Conservation (phyloP, 2,797 vertebrate genomes). For the Spinibarbus caldwelli region DNA sequence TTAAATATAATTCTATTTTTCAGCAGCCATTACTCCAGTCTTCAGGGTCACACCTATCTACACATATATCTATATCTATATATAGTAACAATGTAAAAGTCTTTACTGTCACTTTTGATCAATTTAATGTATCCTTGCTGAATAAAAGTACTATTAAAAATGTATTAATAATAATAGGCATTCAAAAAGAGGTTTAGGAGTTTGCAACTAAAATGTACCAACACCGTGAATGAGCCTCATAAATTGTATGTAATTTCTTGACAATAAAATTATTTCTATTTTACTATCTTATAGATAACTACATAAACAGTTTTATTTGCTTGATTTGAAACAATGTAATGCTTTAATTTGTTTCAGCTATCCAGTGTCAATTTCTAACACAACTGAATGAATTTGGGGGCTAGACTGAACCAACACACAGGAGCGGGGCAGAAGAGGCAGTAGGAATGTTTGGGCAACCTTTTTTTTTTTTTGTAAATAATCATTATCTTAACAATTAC, state of each 20-base stretch:
- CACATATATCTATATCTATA: no score
- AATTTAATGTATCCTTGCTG: no score
- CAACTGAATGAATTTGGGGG: neutral
- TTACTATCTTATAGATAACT: neutral
- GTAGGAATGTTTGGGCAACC: neutral
- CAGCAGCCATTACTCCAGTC: no score
- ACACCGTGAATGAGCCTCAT: neutral
- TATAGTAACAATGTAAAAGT: no score
- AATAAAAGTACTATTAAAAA: no score
- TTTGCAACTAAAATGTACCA: neutral
- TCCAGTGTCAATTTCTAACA: neutral
- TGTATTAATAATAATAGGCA: neutral
- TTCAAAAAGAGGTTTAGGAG: neutral
- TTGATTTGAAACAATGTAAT: neutral
- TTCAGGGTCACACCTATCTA: no score
- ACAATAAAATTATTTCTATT: neutral
- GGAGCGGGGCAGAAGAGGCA: neutral
- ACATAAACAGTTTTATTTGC: neutral
- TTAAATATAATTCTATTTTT: no score
- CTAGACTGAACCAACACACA: neutral
- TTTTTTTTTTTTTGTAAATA: neutral
- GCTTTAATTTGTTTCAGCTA: neutral
- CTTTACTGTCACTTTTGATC: no score
- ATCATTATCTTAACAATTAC: neutral
- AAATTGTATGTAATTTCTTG: neutral